Evolutionary conservation across 2,797 vertebrate genomes (phyloP).

Genomic region (Rallus crepitans): DNA sequence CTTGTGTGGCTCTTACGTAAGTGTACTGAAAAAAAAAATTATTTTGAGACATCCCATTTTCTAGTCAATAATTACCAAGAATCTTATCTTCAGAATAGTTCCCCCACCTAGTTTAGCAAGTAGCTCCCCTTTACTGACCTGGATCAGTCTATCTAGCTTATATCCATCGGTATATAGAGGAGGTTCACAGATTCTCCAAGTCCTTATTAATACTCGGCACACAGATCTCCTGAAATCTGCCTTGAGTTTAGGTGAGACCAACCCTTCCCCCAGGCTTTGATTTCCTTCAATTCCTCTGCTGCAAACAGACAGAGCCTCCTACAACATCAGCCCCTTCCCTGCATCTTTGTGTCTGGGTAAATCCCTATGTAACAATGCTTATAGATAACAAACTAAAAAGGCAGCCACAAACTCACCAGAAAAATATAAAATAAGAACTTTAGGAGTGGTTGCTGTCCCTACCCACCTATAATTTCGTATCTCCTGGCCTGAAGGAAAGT

Average conservation of each 20-base stretch:
- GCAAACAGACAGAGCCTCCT: neutral
- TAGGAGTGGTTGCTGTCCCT: neutral
- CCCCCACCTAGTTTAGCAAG: neutral
- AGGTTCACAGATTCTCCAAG: neutral
- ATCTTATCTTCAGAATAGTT: neutral
- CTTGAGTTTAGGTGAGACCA: neutral
- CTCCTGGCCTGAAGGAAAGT: neutral
- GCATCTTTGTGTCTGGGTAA: neutral
- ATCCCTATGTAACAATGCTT: neutral
- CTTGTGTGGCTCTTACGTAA: neutral
- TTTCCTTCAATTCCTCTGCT: neutral
- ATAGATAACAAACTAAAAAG: neutral
- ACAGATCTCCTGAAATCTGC: accelerated
- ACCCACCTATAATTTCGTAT: neutral
- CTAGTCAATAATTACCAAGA: neutral
- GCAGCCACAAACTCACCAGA: neutral
- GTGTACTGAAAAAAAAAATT: neutral
- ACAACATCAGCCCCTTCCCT: neutral
- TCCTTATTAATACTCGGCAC: neutral
- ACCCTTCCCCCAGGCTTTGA: neutral
- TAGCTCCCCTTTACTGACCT: neutral
- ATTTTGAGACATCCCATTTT: neutral
- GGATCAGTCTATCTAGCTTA: neutral
- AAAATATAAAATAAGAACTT: neutral
- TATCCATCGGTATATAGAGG: neutral